These are phyloP conservation scores for Pangasius larnaudii DNA, from an alignment of 2,797 vertebrate species.

Conservation along the genomic window DNA sequence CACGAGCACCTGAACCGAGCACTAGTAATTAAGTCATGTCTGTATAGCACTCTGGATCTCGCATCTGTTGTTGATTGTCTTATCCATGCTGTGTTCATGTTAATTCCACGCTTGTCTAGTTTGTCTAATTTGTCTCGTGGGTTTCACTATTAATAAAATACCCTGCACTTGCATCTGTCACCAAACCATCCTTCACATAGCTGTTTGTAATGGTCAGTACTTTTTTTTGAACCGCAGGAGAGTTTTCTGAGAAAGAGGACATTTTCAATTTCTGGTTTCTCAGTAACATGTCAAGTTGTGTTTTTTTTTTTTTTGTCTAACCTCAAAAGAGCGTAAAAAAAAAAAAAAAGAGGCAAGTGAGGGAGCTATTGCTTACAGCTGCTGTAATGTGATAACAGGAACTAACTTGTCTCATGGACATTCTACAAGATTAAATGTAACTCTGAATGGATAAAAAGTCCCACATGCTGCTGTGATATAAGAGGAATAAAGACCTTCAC, in stretches of 20 bases:
- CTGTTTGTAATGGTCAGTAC: not conserved
- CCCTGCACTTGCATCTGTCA: not conserved
- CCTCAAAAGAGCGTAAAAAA: not conserved
- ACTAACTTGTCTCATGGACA: not conserved
- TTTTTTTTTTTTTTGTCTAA: too few relatives aligned
- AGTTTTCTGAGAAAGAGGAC: too few relatives aligned
- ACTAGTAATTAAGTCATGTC: not conserved
- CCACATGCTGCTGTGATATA: not conserved
- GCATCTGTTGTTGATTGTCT: not conserved
- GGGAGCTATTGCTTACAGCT: not conserved
- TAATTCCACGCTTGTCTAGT: not conserved
- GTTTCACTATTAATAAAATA: not conserved
- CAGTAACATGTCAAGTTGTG: not conserved
- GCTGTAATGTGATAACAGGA: not conserved
- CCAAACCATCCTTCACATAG: not conserved
- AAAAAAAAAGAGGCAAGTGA: not conserved
- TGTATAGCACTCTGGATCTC: not conserved
- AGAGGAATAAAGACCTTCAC: not conserved
- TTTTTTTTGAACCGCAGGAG: conserved; percentile 32
- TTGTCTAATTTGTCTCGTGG: not conserved
- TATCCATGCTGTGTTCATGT: not conserved
- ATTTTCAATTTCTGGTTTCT: not conserved
- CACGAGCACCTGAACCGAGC: not conserved
- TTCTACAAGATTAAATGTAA: not conserved
- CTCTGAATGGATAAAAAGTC: not conserved